Conservation (phyloP, 2,797 vertebrate genomes). For the Lindbergichthys nudifrons region DNA sequence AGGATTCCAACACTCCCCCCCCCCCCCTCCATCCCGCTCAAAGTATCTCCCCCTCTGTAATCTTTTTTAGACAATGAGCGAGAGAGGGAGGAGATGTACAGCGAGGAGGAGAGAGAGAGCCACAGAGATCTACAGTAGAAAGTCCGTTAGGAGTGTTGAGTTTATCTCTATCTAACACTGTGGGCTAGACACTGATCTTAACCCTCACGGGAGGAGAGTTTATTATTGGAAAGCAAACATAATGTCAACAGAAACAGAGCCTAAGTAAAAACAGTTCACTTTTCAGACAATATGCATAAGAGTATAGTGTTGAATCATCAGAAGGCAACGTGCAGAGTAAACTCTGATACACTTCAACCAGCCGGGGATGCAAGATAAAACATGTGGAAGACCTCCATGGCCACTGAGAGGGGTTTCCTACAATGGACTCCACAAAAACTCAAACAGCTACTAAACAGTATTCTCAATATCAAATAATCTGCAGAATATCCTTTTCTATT, state of each 20-base stretch:
- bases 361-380: not conserved
- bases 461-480: not conserved
- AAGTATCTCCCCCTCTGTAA: slow-evolving; percentile 70
- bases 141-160: slow-evolving; percentile 39
- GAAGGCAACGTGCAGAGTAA: slow-evolving; percentile 7
- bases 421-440: not conserved
- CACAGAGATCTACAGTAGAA: slow-evolving; percentile 58
- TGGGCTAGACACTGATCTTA: slow-evolving; percentile 64
- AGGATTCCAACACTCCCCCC: slow-evolving; percentile 51
- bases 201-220: slow-evolving; percentile 50
- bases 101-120: slow-evolving; percentile 42
- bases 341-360: not conserved
- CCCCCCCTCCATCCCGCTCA: slow-evolving; percentile 35
- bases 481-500: not conserved
- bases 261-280: slow-evolving; percentile 10
- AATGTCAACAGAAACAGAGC: slow-evolving; percentile 27
- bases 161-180: slow-evolving; percentile 76
- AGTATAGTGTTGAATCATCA: slow-evolving; percentile 22
- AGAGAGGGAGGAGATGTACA: slow-evolving; percentile 49
- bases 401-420: not conserved
- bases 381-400: not conserved
- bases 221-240: slow-evolving; percentile 49
- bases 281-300: not conserved
- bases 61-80: slow-evolving; percentile 79
- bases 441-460: not conserved